Evolutionary conservation across 2,797 vertebrate genomes (phyloP), one percentile per base, ranked within the genome.

Genomic region (Trachurus trachurus): DNA sequence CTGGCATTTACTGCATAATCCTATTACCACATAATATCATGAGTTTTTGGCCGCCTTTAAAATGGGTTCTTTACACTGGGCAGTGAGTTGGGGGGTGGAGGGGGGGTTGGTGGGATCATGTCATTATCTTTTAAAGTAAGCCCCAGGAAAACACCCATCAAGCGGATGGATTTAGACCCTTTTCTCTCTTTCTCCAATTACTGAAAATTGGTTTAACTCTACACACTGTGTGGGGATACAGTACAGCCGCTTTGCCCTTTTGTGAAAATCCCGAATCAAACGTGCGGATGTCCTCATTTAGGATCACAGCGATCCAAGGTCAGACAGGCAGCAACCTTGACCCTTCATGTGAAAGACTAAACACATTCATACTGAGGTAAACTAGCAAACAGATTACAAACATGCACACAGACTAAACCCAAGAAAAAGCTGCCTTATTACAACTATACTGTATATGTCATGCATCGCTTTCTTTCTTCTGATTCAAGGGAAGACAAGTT

Each of bases 81-180:
- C 50, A 79, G 34, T 64, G 67, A 34, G 31, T 34, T 66, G 74
- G 3, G 66, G 49, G n/a, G 49, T 21, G 17, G 31, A 40, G 47
- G 45, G 47, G 70, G 17, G 37, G 70, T 45, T 54, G 61, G 44
- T 2, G 69, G 64, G 72, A 79, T 82, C 71, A 74, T 65, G 72
- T 80, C 82, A 85, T 74, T 71, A 79, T 78, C 76, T 65, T 83
- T 85, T 74, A 88, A 80, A 82, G 61, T 66, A 84, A 87, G 40
- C 40, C 72, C 5, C 1, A 4, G 59, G 69, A 82, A 85, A 84
- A 79, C 76, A 67, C 56, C 73, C 65, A 62, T 76, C 58, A 53
- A 78, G 47, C 64, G 49, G 5, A 52, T 6, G 29, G 82, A 76
- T 77, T 84, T 69, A 54, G 68, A 76, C 67, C 67, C 66, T 84